Conservation (phyloP, 2,113 vertebrate genomes). For the Mesitornis unicolor region DNA sequence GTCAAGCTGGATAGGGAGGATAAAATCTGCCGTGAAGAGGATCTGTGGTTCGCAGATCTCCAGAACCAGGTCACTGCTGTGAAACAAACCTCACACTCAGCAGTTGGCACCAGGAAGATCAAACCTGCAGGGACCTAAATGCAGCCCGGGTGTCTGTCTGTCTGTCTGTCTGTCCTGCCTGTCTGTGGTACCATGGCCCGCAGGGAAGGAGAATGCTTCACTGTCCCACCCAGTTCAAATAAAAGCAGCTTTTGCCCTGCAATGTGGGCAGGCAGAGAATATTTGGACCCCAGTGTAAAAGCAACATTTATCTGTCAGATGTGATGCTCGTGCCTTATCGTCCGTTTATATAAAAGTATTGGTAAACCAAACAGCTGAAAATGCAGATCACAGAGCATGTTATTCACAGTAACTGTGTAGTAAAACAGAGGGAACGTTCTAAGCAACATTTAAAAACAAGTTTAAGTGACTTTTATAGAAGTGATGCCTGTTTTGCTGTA, state of each 20-base stretch:
- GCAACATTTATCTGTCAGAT: not conserved
- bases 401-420: not conserved
- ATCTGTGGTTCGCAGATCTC: not conserved
- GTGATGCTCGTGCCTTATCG: not conserved
- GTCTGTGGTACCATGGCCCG: rapidly evolving
- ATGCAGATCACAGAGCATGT: not conserved
- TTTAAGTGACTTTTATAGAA: not conserved
- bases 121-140: no score
- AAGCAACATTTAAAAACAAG: not conserved
- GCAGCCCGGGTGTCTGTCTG: not conserved
- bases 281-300: not conserved
- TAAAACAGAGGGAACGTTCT: rapidly evolving
- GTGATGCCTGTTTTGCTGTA: not conserved
- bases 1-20: not conserved
- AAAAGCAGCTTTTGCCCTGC: not conserved
- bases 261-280: not conserved
- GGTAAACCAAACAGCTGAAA: not conserved
- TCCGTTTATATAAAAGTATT: not conserved
- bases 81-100: not conserved
- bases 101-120: not conserved
- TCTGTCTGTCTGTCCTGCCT: no score
- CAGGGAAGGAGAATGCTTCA: not conserved
- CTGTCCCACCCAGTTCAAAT: not conserved
- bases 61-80: not conserved
- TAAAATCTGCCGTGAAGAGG: not conserved